Base-by-base conservation (phyloP, 2,888 invertebrate species). In the Cybosia mesomella region DNA sequence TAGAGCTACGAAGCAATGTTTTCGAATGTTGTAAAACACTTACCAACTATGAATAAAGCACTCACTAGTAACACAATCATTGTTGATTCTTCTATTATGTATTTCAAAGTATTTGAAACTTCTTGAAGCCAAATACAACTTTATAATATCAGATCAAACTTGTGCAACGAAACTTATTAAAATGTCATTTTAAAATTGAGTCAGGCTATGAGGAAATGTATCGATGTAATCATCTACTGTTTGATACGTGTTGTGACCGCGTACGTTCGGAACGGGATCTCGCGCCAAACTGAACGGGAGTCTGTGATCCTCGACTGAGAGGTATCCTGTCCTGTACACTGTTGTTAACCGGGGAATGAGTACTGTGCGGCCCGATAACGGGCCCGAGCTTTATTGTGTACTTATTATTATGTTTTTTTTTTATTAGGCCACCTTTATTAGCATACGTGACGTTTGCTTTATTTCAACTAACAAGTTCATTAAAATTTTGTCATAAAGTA, bases 271-370 rank as follows among this genome's bases (percentile, higher is more conserved):
- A 64, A 53, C 75, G 82, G 71, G 65, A 74, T 73, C 79, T 68
- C 82, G 83, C 82, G 83, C 77, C 75, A 75, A 79, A 87, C 87
- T 87, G 85, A 72, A 54, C 68, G 67, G 66, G 78, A 73, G 49
- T 22, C 49, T 61, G 62, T 64, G 64, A 58, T 69, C 68, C 71
- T 74, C 13, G 10, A 22, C 32, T 32, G 64, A 64, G 71, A 76
- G 64, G 49, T 68, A 73, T 75, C 70, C 71, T 74, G 74, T 75
- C 70, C 71, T 74, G 74, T 68, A 63, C 60, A 54, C 58, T 10
- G 53, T 39, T 55, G 65, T 60, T 61, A 71, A 68, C 63, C 69
- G 28, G 36, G 24, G 49, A 64, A 36, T 58, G 64, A 67, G 24
- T 63, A 39, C 72, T 76, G 68, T 55, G 58, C 60, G 58, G 57